Conservation (phyloP, 2,797 vertebrate species). For the Mycteria americana region DNA sequence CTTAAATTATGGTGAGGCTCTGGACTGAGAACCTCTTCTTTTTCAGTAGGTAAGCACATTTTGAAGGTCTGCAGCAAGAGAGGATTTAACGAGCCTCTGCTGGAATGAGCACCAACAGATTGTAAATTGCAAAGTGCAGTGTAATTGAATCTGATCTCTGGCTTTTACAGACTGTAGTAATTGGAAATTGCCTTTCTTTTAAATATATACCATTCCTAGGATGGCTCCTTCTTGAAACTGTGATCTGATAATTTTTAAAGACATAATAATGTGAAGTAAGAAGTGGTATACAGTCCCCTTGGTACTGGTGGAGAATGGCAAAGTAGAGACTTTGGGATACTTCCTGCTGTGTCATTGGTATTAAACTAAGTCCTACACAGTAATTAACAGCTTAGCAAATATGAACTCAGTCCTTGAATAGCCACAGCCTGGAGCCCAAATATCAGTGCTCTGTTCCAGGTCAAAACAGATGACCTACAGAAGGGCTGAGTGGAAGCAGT, state of each 20-base stretch:
- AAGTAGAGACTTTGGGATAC: not conserved
- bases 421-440: not conserved
- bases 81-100: slow-evolving; percentile 30
- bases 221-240: not conserved
- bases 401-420: slow-evolving; percentile 34
- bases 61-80: slow-evolving; percentile 26
- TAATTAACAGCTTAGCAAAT: slow-evolving; percentile 64
- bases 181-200: slow-evolving; percentile 48
- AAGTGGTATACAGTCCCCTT: not conserved
- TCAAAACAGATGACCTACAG: not conserved
- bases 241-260: not conserved
- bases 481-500: not conserved
- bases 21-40: not conserved
- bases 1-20: not conserved
- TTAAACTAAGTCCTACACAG: slow-evolving; percentile 48
- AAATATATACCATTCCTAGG: not conserved
- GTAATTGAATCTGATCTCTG: slow-evolving; percentile 63
- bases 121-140: slow-evolving; percentile 42
- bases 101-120: slow-evolving; percentile 46
- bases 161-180: slow-evolving; percentile 32
- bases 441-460: not conserved
- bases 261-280: not conserved
- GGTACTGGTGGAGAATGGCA: not conserved
- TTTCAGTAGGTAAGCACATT: slow-evolving; percentile 23
- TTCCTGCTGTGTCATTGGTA: slow-evolving; percentile 39